A percentile compares a stretch with the other conserved stretches of the same genome.
These are phyloP conservation scores for Pollenia labialis DNA, from an alignment of 2,888 invertebrate genomes.

Conservation along the genomic window DNA sequence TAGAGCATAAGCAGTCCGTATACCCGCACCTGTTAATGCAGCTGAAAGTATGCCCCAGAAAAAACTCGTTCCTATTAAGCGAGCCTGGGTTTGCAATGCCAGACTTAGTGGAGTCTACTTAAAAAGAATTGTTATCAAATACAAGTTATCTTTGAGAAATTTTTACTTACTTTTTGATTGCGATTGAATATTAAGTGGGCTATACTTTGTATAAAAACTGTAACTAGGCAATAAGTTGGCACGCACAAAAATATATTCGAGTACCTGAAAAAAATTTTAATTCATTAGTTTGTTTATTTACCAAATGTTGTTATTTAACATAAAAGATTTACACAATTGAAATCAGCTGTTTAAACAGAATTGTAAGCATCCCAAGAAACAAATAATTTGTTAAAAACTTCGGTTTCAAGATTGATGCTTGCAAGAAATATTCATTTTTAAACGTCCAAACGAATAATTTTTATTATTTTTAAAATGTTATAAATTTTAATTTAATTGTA, in stretches of 20 bases:
- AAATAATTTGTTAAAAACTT: too few species aligned
- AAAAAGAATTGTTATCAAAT: conserved; percentile 16
- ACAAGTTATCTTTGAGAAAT: background rate
- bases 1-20: conserved; percentile 78
- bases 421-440: too few species aligned
- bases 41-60: conserved; percentile 79
- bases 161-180: conserved; percentile 75
- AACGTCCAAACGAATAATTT: too few species aligned
- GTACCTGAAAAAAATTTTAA: conserved; percentile 74
- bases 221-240: conserved; percentile 78
- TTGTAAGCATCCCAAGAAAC: too few species aligned
- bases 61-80: conserved; percentile 78
- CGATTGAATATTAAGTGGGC: conserved; percentile 77
- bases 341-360: too few species aligned
- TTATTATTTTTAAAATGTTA: too few species aligned
- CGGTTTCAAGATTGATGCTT: too few species aligned
- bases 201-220: conserved; percentile 77
- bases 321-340: too few species aligned
- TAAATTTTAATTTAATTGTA: too few species aligned
- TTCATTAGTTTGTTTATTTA: too few species aligned
- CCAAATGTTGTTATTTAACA: too few species aligned
- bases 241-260: conserved; percentile 76
- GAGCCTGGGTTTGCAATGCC: conserved; percentile 79
- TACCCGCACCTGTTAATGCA: conserved; percentile 78
- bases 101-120: conserved; percentile 78